Evolutionary conservation across 2,797 vertebrate species (phyloP).

Genomic region (Syngnathus acus): DNA sequence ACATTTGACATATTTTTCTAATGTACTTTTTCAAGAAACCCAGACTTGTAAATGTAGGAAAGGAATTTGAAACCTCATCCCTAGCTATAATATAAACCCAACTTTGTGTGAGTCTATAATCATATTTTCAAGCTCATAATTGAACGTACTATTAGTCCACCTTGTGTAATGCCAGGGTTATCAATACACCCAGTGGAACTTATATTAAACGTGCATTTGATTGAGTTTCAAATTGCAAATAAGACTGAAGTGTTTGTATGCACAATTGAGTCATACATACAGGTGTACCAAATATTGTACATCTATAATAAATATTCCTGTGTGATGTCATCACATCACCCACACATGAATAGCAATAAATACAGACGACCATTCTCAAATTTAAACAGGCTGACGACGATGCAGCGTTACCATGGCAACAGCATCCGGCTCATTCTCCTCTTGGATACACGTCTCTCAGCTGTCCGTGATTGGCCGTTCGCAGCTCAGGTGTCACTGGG

Average conservation of each 20-base stretch:
- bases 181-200: not conserved
- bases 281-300: not conserved
- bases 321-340: not conserved
- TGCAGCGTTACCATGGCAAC: constrained; percentile 73
- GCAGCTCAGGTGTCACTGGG: constrained; percentile 54
- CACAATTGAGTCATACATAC: no score
- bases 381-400: constrained; percentile 22
- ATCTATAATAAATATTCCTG: not conserved
- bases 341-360: constrained; percentile 12
- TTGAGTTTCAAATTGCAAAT: not conserved
- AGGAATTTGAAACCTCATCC: no score
- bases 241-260: no score
- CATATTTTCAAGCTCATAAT: no score
- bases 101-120: no score
- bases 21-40: not conserved
- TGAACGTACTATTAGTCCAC: not conserved
- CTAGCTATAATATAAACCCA: no score
- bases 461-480: constrained; percentile 53
- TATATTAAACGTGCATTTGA: not conserved
- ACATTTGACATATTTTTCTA: not conserved
- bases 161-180: not conserved
- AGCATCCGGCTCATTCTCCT: constrained; percentile 59
- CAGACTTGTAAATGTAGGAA: no score
- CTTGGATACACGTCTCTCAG: constrained; percentile 56
- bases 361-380: constrained; percentile 15